Conservation (phyloP, 2,797 vertebrate genomes). For the Acanthiza pusilla region DNA sequence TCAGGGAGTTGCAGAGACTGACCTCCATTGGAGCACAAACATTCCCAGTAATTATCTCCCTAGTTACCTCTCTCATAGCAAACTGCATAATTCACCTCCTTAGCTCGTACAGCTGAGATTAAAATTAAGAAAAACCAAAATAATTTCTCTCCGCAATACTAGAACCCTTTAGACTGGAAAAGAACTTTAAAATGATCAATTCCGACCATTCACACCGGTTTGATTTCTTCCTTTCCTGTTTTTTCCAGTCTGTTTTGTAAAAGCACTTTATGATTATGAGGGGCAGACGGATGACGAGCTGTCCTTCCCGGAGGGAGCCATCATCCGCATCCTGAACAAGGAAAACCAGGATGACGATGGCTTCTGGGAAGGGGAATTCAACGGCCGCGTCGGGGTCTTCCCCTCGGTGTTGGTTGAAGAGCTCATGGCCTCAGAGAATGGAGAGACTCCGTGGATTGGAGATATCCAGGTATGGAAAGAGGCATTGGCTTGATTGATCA, state of each 20-base stretch:
- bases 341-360: constrained; percentile 96
- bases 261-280: constrained; percentile 97
- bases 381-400: constrained; percentile 89
- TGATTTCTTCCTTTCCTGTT: not conserved
- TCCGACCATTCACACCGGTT: no score
- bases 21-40: not conserved
- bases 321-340: constrained; percentile 94
- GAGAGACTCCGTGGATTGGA: constrained; percentile 77
- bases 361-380: constrained; percentile 99
- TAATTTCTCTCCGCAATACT: fast-evolving
- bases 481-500: not conserved
- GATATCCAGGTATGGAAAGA: constrained; percentile 75
- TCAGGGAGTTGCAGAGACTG: not conserved
- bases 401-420: constrained; percentile 95
- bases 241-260: constrained; percentile 86
- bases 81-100: not conserved
- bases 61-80: not conserved
- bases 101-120: not conserved
- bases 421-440: constrained; percentile 83
- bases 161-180: not conserved
- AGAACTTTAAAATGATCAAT: not conserved
- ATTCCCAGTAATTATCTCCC: not conserved
- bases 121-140: not conserved
- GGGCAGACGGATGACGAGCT: constrained; percentile 95
- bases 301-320: constrained; percentile 91